These are phyloP conservation scores for Phalera bucephala DNA, from an alignment of 2,888 invertebrate genomes.

Conservation along the genomic window DNA sequence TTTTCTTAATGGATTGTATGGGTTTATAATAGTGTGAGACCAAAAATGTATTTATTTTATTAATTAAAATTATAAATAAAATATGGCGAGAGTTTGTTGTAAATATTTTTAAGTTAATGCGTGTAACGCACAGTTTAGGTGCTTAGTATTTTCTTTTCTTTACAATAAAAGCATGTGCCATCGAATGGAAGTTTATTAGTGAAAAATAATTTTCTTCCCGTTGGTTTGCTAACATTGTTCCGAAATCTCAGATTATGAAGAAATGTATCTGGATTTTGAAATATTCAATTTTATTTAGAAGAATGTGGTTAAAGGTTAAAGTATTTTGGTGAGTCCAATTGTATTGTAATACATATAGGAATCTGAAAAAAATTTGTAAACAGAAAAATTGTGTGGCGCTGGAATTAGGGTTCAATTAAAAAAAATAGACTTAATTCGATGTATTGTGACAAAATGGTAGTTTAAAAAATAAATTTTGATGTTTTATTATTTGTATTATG, in stretches of 20 bases:
- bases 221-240: constrained; percentile 49
- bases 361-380: constrained; percentile 18
- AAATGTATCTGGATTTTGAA: constrained; percentile 30
- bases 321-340: constrained; percentile 22
- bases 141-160: constrained; percentile 49
- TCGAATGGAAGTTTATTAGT: constrained; percentile 51
- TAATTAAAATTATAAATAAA: constrained; percentile 20
- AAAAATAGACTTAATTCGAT: neutral
- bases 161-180: constrained; percentile 59
- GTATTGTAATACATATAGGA: constrained; percentile 30
- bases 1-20: constrained; percentile 53
- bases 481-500: neutral
- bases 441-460: too few relatives aligned
- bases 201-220: constrained; percentile 50
- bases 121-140: constrained; percentile 61
- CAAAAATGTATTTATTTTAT: constrained; percentile 41
- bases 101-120: constrained; percentile 56
- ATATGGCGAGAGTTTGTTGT: constrained; percentile 55
- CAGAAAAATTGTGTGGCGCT: too few relatives aligned
- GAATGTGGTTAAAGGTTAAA: constrained; percentile 32
- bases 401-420: too few relatives aligned
- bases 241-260: constrained; percentile 46
- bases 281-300: constrained; percentile 24
- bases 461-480: too few relatives aligned
- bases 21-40: constrained; percentile 27